Evolutionary conservation across 2,888 invertebrate genomes (phyloP), one percentile per base, ranked within the genome.

Genomic region (Branchipolynoe longqiensis): DNA sequence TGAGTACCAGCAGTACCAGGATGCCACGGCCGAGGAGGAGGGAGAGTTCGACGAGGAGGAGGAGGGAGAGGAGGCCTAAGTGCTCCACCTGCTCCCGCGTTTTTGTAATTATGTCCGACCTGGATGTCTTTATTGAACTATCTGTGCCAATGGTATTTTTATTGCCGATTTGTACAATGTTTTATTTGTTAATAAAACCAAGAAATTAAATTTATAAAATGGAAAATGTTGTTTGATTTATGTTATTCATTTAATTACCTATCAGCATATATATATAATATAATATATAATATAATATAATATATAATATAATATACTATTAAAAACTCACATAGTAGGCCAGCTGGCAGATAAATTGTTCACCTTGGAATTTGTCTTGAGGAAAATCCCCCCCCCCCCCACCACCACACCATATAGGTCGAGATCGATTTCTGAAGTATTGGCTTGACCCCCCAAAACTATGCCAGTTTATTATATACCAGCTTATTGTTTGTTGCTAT

Each of bases 1-100:
- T 40, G 83, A 83, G 31, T 83, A 83, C 83, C 83, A 83, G 62
- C 83, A 83, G 62, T 83, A 83, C 83, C 83, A 83, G 41, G 83
- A 83, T 62, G 83, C 83, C 83, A 83, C 83, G 4, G 83, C 83
- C 40, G 62, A 64, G 64, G 64, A 83, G 59, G 83, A 83, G 62
- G 83, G 83, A 0, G 83, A 83, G 41, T 83, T 83, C 31, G 62
- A 83, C 59, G 83, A 83, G 40, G 83, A 83, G 83, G 83, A 83
- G 83, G 83, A 22, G 6, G 83, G 64, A n/a, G 64, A 64, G 38
- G 64, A 83, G 38, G 83, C 38, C n/a, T 36, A 62, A 64, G 28
- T 31, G 14, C 14, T 31, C 62, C 14, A 62, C 62, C 25, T 62
- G 62, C 12, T 28, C 56, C 25, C 56, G 3, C 31, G 62, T 28